phyloP scores from a whole-genome alignment of 2,113 vertebrate species.

The Tachuris rubrigastra region DNA sequence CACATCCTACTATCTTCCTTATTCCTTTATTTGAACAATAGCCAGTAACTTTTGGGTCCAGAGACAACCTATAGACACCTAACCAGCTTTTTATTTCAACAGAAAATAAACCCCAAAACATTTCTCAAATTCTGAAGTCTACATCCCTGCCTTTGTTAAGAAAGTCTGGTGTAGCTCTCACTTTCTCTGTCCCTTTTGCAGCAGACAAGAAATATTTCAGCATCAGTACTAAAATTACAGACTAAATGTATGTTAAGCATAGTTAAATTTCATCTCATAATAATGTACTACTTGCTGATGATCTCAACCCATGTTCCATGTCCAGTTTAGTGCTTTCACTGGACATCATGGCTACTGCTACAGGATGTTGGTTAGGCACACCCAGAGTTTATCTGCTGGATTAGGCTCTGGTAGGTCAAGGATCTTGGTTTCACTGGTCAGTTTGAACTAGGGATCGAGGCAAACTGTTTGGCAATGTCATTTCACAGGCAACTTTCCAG shows the following conservation, averaged over 20 bases:
- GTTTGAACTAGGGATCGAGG: background rate
- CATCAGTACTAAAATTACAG: background rate
- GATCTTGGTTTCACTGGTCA: background rate
- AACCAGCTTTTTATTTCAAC: background rate
- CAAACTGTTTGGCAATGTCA: background rate
- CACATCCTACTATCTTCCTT: slow-evolving; percentile 66
- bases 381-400: background rate
- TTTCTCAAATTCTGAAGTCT: background rate
- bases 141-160: background rate
- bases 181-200: background rate
- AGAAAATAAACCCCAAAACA: background rate
- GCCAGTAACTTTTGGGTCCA: background rate
- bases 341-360: background rate
- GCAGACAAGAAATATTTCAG: background rate
- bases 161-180: background rate
- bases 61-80: background rate
- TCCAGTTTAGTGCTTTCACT: background rate
- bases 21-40: background rate
- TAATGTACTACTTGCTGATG: background rate
- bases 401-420: background rate
- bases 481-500: background rate
- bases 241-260: background rate
- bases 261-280: background rate
- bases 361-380: background rate
- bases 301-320: background rate